These are phyloP conservation scores for Premnoplex brunnescens DNA, from an alignment of 2,797 vertebrate species.

Conservation along the genomic window DNA sequence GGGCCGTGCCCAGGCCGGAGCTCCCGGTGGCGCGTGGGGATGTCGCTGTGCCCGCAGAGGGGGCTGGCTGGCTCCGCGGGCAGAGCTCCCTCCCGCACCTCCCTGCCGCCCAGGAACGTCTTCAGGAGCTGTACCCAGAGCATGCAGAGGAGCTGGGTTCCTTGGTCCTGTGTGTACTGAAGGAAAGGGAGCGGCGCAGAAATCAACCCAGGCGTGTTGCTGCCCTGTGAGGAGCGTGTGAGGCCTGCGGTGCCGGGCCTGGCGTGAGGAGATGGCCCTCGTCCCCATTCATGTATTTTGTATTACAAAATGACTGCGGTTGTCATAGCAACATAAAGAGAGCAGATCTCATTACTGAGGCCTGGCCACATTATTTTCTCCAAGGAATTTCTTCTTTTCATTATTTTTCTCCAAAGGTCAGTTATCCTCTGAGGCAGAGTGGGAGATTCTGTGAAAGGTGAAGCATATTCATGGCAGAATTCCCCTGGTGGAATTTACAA, in stretches of 20 bases:
- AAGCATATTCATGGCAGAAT: conserved; percentile 89
- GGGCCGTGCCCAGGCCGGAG: not conserved
- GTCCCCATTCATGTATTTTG: conserved; percentile 89
- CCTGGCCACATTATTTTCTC: conserved; percentile 92
- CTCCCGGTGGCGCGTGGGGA: too few species aligned
- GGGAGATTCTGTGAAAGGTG: conserved; percentile 89
- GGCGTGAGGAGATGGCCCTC: conserved; percentile 79
- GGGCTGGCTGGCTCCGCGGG: not conserved
- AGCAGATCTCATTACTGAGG: conserved; percentile 97
- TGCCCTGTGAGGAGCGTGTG: conserved; percentile 15
- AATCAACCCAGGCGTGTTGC: not conserved
- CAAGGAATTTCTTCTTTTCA: conserved; percentile 90
- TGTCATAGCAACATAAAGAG: conserved; percentile 90
- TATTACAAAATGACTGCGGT: conserved; percentile 90
- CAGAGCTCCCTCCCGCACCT: rapidly evolving
- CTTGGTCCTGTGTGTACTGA: not conserved
- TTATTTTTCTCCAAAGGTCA: conserved; percentile 95
- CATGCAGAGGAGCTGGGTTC: not conserved
- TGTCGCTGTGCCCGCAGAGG: too few species aligned
- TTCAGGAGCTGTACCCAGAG: not conserved
- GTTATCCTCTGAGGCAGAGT: conserved; percentile 92
- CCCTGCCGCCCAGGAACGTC: not conserved
- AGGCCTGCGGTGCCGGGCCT: conserved; percentile 57
- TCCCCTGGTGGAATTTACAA: conserved; percentile 87
- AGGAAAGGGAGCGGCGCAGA: not conserved